A percentile compares a stretch with the other conserved stretches of the same genome.
phyloP scores from a whole-genome alignment of 1,140 invertebrate species.

The Camponotus pennsylvanicus region DNA sequence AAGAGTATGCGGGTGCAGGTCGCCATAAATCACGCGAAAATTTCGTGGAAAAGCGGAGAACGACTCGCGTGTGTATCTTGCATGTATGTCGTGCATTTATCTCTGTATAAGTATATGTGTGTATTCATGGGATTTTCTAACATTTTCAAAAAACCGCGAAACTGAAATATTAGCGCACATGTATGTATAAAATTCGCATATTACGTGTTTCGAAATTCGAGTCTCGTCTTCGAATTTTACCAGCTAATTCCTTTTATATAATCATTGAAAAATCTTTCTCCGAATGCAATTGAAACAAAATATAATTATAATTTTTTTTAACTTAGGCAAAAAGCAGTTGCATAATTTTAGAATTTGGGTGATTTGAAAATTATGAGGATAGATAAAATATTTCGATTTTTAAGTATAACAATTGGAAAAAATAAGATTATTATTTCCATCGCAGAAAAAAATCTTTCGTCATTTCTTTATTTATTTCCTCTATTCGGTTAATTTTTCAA shows the following conservation, averaged over 20 bases:
- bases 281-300: no score
- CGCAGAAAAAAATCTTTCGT: neutral
- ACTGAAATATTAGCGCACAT: neutral
- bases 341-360: neutral
- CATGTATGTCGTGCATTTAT: neutral
- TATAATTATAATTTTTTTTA: no score
- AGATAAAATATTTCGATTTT: neutral
- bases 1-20: slow-evolving; percentile 36
- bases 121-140: slow-evolving; percentile 9
- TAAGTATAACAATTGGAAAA: neutral
- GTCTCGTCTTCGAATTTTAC: slow-evolving; percentile 5
- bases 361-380: neutral
- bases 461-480: neutral
- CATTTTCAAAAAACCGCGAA: slow-evolving; percentile 2
- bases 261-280: no score
- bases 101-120: neutral
- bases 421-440: neutral
- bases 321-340: neutral
- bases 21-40: slow-evolving; percentile 59
- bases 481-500: neutral
- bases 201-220: slow-evolving; percentile 14
- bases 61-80: neutral
- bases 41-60: slow-evolving; percentile 38
- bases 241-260: no score
- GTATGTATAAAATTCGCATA: neutral